Evolutionary conservation across 1,140 invertebrate genomes (phyloP).

Genomic region (Samia ricini): DNA sequence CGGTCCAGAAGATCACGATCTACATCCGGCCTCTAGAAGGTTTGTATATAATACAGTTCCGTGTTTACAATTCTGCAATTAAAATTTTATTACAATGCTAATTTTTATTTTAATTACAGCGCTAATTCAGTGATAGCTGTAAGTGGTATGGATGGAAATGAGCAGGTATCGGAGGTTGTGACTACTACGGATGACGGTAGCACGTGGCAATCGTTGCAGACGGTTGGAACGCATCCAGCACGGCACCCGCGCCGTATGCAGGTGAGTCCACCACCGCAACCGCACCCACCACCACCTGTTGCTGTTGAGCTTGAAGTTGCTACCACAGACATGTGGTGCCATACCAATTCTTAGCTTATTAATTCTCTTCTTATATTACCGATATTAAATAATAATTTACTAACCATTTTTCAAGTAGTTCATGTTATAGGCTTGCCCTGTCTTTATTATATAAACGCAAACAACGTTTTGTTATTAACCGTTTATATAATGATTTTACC

Average conservation of each 20-base stretch:
- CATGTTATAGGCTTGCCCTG: background rate
- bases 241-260: constrained; percentile 34
- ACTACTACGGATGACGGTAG: background rate
- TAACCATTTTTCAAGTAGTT: background rate
- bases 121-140: constrained; percentile 39
- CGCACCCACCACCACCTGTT: constrained; percentile 63
- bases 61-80: background rate
- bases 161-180: background rate
- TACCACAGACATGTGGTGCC: constrained; percentile 68
- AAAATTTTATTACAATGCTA: background rate
- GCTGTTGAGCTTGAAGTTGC: constrained; percentile 65
- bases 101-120: background rate
- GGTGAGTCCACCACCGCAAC: constrained; percentile 55
- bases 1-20: constrained; percentile 67
- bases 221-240: constrained; percentile 40
- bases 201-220: constrained; percentile 16
- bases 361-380: background rate
- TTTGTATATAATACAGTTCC: too few relatives aligned
- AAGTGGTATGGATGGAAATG: constrained; percentile 47
- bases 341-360: constrained; percentile 20
- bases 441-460: background rate
- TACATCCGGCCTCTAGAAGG: constrained; percentile 76
- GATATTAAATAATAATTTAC: background rate
- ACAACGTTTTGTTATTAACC: too few relatives aligned
- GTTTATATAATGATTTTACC: too few relatives aligned